Evolutionary conservation across 2,888 invertebrate species (phyloP), one percentile per base, ranked within the genome.

Genomic region (Argynnis bischoffii): DNA sequence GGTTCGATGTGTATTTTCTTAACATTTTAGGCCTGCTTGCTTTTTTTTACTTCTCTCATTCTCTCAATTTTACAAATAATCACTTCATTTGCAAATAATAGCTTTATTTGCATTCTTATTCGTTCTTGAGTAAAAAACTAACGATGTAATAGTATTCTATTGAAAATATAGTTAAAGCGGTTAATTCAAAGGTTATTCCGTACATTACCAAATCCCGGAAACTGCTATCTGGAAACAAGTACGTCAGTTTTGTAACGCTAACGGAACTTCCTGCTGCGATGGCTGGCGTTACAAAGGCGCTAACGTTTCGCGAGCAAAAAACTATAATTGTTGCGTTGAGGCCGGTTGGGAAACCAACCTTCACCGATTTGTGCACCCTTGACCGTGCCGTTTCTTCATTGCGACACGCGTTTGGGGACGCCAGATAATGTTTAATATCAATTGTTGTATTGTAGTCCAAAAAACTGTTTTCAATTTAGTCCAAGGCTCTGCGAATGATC

Each of bases 281-380:
- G 57, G 47, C 57, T 15, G 57, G 4, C 55, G 53, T 15, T 54
- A 26, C 65, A 16, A 55, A 63, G 48, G 60, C 16, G 35, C 18
- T 46, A 14, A 16, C 16, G 57, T 46, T 65, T 53, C 65, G 51
- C 57, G 50, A 41, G 15, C 56, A 56, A 56, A 63, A 60, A 66
- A 59, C 16, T 31, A 18, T 46, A 53, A 60, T 60, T 60, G 31
- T 54, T 35, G 57, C 35, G 47, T 59, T 64, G 66, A 69, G 69
- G 69, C 54, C 67, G 60, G 31, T 68, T 70, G 72, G 57, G 72
- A 68, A 73, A 73, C 68, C 53, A 21, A 65, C 72, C 74, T 73
- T 72, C 65, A 69, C 69, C 70, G 72, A 70, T 47, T 74, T 64
- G 18, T 13, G 41, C 31, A 69, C 69, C 74, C 74, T 73, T 73